Evolutionary conservation across 1,140 invertebrate genomes (phyloP).

Genomic region (Hermetia illucens): DNA sequence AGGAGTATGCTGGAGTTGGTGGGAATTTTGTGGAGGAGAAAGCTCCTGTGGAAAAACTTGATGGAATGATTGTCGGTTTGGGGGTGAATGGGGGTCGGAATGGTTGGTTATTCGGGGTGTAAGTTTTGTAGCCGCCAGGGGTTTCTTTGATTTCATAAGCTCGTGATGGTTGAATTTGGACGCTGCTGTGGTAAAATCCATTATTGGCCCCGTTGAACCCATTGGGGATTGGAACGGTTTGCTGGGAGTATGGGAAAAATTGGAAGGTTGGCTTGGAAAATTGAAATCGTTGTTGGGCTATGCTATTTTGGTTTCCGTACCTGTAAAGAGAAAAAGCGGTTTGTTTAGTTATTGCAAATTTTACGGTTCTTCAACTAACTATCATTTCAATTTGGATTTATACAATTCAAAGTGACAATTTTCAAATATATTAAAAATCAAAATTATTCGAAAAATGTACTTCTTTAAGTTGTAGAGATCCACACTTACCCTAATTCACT

Average conservation of each 20-base stretch:
- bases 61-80: no score
- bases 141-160: conserved; percentile 28
- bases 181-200: conserved; percentile 5
- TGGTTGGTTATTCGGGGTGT: conserved; percentile 4
- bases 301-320: conserved; percentile 18
- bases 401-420: no score
- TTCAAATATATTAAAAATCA: background rate
- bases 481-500: conserved; percentile 24
- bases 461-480: background rate
- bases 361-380: no score
- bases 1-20: no score
- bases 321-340: conserved; percentile 10
- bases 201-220: no score
- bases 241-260: conserved; percentile 29
- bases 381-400: no score
- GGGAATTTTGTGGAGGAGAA: no score
- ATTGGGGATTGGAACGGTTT: conserved; percentile 22
- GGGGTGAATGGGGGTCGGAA: background rate
- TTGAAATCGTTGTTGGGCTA: conserved; percentile 6
- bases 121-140: conserved; percentile 12
- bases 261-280: conserved; percentile 26
- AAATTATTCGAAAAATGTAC: conserved; percentile 3
- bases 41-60: no score
- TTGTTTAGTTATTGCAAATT: no score
- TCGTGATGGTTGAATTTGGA: conserved; percentile 27